phyloP scores from a whole-genome alignment of 2,113 vertebrate genomes.

The Malurus melanocephalus region DNA sequence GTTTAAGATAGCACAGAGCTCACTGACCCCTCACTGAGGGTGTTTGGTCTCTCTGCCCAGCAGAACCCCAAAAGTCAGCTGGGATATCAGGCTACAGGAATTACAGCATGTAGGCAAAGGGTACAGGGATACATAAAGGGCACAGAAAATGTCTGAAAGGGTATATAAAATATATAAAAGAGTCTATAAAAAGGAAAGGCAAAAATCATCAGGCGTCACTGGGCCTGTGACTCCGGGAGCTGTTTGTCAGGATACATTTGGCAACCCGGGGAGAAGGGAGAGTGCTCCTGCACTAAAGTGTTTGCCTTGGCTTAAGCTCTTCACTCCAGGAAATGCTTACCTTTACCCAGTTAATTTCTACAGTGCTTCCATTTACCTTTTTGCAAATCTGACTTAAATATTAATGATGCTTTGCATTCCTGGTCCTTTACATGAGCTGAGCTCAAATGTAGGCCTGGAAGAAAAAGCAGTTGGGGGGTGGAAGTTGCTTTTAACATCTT shows the following conservation, averaged over 20 bases:
- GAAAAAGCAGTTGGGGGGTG: background rate
- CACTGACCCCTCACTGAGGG: too few species aligned
- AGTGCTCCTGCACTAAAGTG: background rate
- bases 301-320: background rate
- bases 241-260: rapidly evolving
- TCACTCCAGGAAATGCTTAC: background rate
- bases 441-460: background rate
- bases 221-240: background rate
- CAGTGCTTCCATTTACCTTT: background rate
- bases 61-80: too few species aligned
- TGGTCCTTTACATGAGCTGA: background rate
- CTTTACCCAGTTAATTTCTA: conserved; percentile 8
- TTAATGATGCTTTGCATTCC: conserved; percentile 2
- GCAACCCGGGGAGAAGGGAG: background rate
- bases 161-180: too few species aligned
- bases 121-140: too few species aligned
- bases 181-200: too few species aligned
- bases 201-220: too few species aligned
- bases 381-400: conserved; percentile 25
- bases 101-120: too few species aligned
- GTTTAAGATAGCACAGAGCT: too few species aligned
- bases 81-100: too few species aligned
- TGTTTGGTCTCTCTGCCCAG: too few species aligned
- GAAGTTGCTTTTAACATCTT: background rate
- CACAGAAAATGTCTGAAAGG: too few species aligned